These are phyloP conservation scores for Yponomeuta cagnagella DNA, from an alignment of 2,888 invertebrate species.

Conservation along the genomic window DNA sequence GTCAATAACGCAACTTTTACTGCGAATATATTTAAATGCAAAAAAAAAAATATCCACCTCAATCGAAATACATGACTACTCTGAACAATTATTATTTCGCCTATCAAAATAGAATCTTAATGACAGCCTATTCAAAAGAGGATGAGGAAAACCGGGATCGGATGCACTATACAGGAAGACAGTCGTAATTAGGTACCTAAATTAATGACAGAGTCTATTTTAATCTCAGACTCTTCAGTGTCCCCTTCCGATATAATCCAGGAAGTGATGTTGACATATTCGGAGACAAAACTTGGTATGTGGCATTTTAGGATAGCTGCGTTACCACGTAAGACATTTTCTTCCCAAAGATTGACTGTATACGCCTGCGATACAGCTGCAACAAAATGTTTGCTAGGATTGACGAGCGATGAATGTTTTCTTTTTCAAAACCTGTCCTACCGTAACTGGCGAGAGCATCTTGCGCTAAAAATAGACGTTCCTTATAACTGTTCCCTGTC, in stretches of 20 bases:
- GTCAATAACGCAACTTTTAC: neutral
- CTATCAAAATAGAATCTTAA: neutral
- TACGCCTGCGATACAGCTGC: slow-evolving; percentile 93
- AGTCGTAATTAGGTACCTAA: slow-evolving; percentile 45
- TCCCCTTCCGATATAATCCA: slow-evolving; percentile 87
- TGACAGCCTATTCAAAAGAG: neutral
- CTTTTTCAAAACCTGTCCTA: neutral
- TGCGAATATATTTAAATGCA: no score
- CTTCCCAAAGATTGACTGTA: slow-evolving; percentile 93
- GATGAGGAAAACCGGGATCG: neutral
- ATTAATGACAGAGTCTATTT: slow-evolving; percentile 58
- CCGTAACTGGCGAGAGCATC: neutral
- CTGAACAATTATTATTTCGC: neutral
- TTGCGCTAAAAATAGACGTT: neutral
- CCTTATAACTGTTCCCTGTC: neutral
- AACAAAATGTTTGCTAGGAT: slow-evolving; percentile 38
- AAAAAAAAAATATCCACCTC: no score
- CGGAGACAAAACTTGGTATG: slow-evolving; percentile 94
- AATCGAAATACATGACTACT: neutral
- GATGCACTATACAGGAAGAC: neutral
- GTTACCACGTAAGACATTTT: slow-evolving; percentile 92
- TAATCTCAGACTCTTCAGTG: slow-evolving; percentile 61
- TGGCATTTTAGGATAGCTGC: slow-evolving; percentile 94
- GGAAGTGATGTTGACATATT: slow-evolving; percentile 89
- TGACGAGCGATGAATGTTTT: neutral